phyloP scores from a whole-genome alignment of 1,140 invertebrate species.

The Piezodorus guildinii region DNA sequence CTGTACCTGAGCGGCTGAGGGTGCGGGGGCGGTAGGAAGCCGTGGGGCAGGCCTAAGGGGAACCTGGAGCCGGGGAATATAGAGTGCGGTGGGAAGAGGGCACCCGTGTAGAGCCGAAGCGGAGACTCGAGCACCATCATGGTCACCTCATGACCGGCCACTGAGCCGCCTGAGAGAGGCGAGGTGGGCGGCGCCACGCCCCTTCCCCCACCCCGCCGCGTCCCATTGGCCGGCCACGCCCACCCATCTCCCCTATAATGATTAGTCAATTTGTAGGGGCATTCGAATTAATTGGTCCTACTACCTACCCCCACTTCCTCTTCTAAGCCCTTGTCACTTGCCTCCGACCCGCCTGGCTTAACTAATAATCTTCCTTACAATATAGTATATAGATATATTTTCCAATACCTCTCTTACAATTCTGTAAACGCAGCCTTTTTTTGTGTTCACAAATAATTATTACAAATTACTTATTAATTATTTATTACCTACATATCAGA shows the following conservation, averaged over 20 bases:
- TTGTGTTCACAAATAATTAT: no score
- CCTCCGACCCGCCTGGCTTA: no score
- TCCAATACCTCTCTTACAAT: no score
- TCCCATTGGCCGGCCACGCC: not conserved
- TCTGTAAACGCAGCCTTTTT: no score
- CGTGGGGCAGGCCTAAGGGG: not conserved
- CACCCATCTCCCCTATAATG: not conserved
- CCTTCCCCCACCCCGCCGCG: not conserved
- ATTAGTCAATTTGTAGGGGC: slow-evolving; percentile 7
- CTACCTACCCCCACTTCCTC: not conserved
- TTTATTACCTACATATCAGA: no score
- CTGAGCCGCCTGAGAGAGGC: not conserved
- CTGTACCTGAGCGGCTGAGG: not conserved
- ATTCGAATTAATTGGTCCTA: slow-evolving; percentile 2
- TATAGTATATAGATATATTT: no score
- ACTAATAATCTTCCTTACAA: no score
- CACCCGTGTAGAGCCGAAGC: slow-evolving; percentile 2
- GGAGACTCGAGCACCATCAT: slow-evolving; percentile 6
- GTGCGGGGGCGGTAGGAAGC: not conserved
- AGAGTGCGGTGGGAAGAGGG: not conserved
- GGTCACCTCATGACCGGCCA: slow-evolving; percentile 6
- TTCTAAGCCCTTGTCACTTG: no score
- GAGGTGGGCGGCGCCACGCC: not conserved
- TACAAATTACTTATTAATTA: no score
- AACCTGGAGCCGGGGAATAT: not conserved